These are phyloP conservation scores for Euphonia xanthogaster DNA, from an alignment of 2,797 vertebrate genomes.

Conservation along the genomic window DNA sequence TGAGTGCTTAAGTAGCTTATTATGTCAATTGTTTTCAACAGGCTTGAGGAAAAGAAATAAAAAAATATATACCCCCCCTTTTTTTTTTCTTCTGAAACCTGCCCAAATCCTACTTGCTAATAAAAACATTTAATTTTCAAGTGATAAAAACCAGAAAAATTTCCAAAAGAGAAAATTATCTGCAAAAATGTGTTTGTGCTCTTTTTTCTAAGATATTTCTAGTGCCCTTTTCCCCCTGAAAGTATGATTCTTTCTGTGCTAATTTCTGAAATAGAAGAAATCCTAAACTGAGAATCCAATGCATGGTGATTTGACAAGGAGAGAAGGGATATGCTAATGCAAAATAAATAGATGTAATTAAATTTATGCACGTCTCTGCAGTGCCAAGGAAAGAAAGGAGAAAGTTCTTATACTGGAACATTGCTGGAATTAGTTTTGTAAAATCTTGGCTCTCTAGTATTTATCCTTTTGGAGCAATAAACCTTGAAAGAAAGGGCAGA, in stretches of 20 bases:
- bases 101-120: background rate
- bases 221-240: background rate
- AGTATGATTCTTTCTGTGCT: background rate
- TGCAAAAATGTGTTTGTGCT: fast-evolving
- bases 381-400: background rate
- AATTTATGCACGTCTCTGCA: background rate
- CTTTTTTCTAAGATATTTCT: background rate
- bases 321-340: background rate
- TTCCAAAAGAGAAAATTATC: background rate
- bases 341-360: constrained; percentile 27
- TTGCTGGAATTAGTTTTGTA: background rate
- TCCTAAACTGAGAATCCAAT: background rate
- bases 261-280: background rate
- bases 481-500: background rate
- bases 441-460: background rate
- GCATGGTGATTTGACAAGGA: background rate
- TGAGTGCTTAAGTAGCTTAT: background rate
- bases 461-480: background rate
- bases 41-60: background rate
- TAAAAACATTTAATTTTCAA: background rate
- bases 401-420: background rate
- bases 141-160: background rate
- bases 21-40: background rate
- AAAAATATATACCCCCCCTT: background rate
- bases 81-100: background rate